Evolutionary conservation across 2,797 vertebrate species (phyloP), one percentile per base, ranked within the genome.

Genomic region (Florisuga fusca): DNA sequence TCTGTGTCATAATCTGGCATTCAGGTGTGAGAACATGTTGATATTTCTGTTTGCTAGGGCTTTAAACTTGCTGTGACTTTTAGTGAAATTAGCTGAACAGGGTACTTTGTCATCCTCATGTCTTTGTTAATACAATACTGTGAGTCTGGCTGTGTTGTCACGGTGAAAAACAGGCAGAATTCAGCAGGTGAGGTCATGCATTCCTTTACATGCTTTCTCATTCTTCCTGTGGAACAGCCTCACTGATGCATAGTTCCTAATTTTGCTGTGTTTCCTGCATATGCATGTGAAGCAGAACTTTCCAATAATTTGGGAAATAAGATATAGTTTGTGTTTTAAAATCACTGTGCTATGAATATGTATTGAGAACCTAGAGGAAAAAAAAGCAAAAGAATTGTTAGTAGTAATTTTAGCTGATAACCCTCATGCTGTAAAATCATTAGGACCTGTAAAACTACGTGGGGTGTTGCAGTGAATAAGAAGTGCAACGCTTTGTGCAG

Each of bases 271-370:
- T 76, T 87, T 73, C 63, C 51, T 73, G 8, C 75, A 82, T 76
- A 7, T 87, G 51, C 29, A 41, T 83, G 26, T 68, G 93, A 88
- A 90, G 74, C 90, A 78, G 26, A 88, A 33, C 69, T 94, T 80
- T 76, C 87, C 62, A 72, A 31, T 80, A 62, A 64, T 45, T 89
- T 94, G 51, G 68, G 79, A 95, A 95, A 84, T 83, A 89, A 74
- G n/a, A 12, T 84, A 50, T 48, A 64, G 83, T 94, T 93, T 82
- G 25, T 66, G 50, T 84, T 81, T 86, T 67, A n/a, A 78, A 91
- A 54, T 73, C 67, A 74, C 66, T 77, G 38, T 77, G 34, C 48
- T 87, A 43, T 86, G 55, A 92, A 91, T 77, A 51, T 33, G 25
- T 54, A 93, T 43, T 62, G 64, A 95, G 76, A 94, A 85, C 22